Percentiles rank a stretch among this genome's conserved stretches.
Conservation (phyloP, 2,113 vertebrate species). For the Tupaia chinensis region DNA sequence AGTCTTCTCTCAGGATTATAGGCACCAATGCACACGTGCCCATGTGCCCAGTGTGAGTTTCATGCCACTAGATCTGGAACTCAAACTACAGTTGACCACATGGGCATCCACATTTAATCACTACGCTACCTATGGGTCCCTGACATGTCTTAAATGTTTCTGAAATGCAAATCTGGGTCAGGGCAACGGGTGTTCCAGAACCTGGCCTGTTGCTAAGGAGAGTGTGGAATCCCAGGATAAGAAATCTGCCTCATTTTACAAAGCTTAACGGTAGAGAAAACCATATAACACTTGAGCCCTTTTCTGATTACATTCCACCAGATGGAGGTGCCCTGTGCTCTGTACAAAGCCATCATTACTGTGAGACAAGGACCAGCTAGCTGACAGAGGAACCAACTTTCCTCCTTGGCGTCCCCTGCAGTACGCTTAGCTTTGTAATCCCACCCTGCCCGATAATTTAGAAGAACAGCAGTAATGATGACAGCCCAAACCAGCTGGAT, state of each 20-base stretch:
- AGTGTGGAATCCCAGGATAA: background rate
- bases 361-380: background rate
- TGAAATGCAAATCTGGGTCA: background rate
- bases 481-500: slow-evolving; percentile 33
- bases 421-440: background rate
- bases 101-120: too few relatives aligned
- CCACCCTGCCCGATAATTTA: slow-evolving; percentile 56
- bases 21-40: too few relatives aligned
- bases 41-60: too few relatives aligned
- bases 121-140: too few relatives aligned
- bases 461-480: slow-evolving; percentile 40
- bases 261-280: background rate
- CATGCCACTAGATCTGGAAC: too few relatives aligned
- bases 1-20: too few relatives aligned
- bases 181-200: background rate
- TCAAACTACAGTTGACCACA: too few relatives aligned
- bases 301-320: background rate
- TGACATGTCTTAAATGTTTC: background rate
- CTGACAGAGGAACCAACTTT: background rate
- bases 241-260: background rate
- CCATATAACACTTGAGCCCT: background rate
- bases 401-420: background rate
- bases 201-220: background rate
- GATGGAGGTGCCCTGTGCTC: background rate
- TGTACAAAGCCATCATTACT: background rate